Base-by-base conservation (phyloP, 1,140 invertebrate species). In the Drosophila parabipectinata region DNA sequence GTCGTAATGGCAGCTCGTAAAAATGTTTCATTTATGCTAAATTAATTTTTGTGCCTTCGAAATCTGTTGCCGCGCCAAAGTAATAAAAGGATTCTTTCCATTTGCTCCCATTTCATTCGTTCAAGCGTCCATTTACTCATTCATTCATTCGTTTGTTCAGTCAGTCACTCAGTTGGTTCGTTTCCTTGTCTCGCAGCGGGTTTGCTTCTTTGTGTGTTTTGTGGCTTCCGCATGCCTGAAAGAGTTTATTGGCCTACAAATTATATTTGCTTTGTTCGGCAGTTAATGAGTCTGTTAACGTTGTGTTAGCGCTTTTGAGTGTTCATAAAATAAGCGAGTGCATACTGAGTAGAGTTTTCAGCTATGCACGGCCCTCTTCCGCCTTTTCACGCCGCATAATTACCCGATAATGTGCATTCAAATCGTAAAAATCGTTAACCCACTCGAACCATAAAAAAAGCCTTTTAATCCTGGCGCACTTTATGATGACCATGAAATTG, bases 1-100 rank as follows among this genome's bases (percentile, higher is more conserved):
- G 67, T 62, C 72, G 84, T 88, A 88, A 88, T 88, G 83, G 72
- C 83, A 88, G 83, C 79, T 88, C 83, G 83, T 88, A 88, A 88
- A 88, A 88, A 88, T 88, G 83, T 88, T 88, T 88, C 83, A 88
- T 88, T 88, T 88, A 88, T 88, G 83, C 83, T 88, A 88, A 88
- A 88, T 88, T 88, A 78, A 87, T 88, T 87, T 87, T 87, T 87
- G 83, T 87, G 78, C 84, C 83, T 63, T 64, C 64, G 52, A 88
- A 88, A 88, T 88, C 83, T 88, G 83, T 88, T 88, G 79, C 79
- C 79, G 79, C 63, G 74, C 75, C 69, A 87, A 88, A 88, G 83
- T 82, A 88, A 88, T 88, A 88, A 88, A 88, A 88, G 84, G 83
- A 88, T 88, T 88, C 75, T 61, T 82, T 81, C 72, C 75, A 71